Evolutionary conservation across 2,797 vertebrate species (phyloP).

Genomic region (Megalops cyprinoides): DNA sequence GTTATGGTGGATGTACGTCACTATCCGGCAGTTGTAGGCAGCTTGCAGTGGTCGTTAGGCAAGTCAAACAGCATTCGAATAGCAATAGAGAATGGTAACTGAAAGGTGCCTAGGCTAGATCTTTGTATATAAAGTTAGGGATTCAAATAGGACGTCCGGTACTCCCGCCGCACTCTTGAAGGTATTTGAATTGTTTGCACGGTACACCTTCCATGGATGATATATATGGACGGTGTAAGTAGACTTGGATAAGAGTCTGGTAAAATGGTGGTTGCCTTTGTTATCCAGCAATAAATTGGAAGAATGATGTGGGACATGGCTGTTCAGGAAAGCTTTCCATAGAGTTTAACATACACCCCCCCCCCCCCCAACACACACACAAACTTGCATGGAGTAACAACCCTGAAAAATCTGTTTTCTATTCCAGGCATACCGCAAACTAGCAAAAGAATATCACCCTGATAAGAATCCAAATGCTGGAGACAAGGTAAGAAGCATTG

Average conservation of each 20-base stretch:
- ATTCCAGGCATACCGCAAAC: conserved; percentile 88
- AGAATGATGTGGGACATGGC: background rate
- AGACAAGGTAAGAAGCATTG: conserved; percentile 83
- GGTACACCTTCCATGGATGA: too few species aligned
- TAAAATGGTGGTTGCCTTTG: too few species aligned
- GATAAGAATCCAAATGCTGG: conserved; percentile 97
- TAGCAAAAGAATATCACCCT: conserved; percentile 96
- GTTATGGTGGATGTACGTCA: background rate
- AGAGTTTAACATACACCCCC: background rate
- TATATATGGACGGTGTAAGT: too few species aligned
- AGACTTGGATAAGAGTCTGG: too few species aligned
- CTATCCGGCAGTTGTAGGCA: background rate
- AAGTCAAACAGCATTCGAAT: too few species aligned
- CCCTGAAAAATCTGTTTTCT: conserved; percentile 2
- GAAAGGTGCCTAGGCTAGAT: too few species aligned
- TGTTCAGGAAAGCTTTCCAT: background rate
- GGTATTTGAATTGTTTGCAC: too few species aligned
- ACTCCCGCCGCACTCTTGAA: too few species aligned
- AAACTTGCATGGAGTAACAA: background rate
- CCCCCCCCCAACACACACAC: background rate
- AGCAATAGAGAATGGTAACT: too few species aligned
- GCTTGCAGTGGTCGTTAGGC: too few species aligned
- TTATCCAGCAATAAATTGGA: background rate
- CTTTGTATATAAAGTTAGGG: too few species aligned
- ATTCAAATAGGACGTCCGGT: too few species aligned